Evolutionary conservation across 2,797 vertebrate species (phyloP).

Genomic region (Sebastes matsubarae): DNA sequence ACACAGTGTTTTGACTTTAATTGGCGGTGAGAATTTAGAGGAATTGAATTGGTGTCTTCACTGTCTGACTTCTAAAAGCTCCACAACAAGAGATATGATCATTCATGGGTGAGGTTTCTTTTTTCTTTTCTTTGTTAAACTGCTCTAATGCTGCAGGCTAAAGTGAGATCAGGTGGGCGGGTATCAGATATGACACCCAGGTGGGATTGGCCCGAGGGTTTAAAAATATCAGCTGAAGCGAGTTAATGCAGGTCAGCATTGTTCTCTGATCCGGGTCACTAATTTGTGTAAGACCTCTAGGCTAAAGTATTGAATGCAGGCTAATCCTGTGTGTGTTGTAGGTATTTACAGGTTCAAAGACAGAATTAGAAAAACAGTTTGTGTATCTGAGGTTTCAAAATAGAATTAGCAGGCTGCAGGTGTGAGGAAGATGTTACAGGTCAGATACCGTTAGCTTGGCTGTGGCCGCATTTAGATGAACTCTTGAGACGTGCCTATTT

Average conservation of each 20-base stretch:
- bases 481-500: background rate
- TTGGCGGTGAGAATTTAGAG: background rate
- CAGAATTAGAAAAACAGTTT: conserved; percentile 17
- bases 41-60: background rate
- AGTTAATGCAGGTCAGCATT: conserved; percentile 28
- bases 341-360: conserved; percentile 38
- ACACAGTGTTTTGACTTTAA: background rate
- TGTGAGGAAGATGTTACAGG: background rate
- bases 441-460: background rate
- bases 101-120: background rate
- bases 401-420: background rate
- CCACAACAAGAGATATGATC: background rate
- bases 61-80: background rate
- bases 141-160: background rate
- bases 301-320: conserved; percentile 22
- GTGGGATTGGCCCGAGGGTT: conserved; percentile 16
- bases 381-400: background rate
- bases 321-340: conserved; percentile 37
- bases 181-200: conserved; percentile 18
- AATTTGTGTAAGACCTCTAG: background rate
- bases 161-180: background rate
- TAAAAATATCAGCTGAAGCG: conserved; percentile 36
- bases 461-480: background rate
- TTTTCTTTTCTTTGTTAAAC: background rate
- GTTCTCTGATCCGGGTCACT: conserved; percentile 42